Percentiles rank a stretch among this genome's conserved stretches.
phyloP scores from a whole-genome alignment of 2,113 vertebrate genomes.

The Channa maculata region DNA sequence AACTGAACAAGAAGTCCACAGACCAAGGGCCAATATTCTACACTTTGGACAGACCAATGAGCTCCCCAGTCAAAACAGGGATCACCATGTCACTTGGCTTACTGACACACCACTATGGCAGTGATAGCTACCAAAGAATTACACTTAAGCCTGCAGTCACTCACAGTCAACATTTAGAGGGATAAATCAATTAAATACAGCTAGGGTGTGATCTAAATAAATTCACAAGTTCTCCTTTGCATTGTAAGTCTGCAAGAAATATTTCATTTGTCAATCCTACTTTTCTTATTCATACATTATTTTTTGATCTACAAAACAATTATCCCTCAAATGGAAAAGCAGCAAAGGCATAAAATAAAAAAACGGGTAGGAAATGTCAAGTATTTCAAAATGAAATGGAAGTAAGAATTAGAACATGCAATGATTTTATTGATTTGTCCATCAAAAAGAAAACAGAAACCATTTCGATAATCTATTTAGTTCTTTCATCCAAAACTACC shows the following conservation, averaged over 20 bases:
- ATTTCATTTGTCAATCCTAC: too few relatives aligned
- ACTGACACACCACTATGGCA: conserved; percentile 47
- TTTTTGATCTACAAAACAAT: too few relatives aligned
- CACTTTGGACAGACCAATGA: conserved; percentile 63
- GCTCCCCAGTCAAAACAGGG: conserved; percentile 58
- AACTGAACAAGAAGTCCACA: conserved; percentile 34
- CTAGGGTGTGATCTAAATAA: conserved; percentile 4
- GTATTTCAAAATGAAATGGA: too few relatives aligned
- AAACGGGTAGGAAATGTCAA: too few relatives aligned
- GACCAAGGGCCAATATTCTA: conserved; percentile 56
- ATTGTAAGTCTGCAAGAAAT: neutral
- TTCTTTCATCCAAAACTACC: neutral
- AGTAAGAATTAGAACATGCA: too few relatives aligned
- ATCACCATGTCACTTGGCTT: conserved; percentile 62
- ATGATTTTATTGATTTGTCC: too few relatives aligned
- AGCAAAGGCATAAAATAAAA: neutral
- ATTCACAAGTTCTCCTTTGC: too few relatives aligned
- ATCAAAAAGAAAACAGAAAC: too few relatives aligned
- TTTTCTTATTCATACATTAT: too few relatives aligned
- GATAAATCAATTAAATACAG: conserved; percentile 70
- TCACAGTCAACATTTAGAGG: conserved; percentile 51
- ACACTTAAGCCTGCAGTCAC: conserved; percentile 56
- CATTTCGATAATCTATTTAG: too few relatives aligned
- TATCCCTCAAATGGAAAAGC: too few relatives aligned
- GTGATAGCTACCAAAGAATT: conserved; percentile 63